Percentiles rank a stretch among this genome's conserved stretches.
Conservation (phyloP, 2,797 vertebrate genomes). For the Phylloscopus collybita region DNA sequence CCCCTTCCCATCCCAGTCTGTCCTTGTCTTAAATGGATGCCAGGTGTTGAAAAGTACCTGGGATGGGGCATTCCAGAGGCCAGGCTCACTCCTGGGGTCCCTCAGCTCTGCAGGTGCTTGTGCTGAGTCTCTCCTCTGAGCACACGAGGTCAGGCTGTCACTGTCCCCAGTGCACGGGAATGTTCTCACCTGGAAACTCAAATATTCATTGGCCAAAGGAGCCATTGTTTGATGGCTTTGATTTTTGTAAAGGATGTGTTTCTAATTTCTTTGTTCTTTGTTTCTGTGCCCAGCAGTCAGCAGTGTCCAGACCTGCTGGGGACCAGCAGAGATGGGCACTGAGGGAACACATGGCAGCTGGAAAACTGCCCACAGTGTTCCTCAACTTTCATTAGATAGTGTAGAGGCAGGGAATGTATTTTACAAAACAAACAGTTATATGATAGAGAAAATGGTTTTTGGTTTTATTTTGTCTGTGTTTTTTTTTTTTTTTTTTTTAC, state of each 20-base stretch:
- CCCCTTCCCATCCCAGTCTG: background rate
- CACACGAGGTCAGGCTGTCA: background rate
- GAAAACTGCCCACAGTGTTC: fast-evolving
- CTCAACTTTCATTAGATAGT: background rate
- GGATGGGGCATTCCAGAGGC: background rate
- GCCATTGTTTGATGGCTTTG: background rate
- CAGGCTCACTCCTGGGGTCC: background rate
- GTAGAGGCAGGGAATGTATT: background rate
- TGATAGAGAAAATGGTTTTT: background rate
- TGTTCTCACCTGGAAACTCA: background rate
- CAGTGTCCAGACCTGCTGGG: background rate
- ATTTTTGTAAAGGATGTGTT: background rate
- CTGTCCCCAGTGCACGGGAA: fast-evolving
- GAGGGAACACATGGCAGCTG: background rate
- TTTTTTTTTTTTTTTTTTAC: background rate
- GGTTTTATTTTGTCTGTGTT: background rate
- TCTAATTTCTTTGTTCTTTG: background rate
- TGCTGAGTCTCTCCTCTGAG: background rate
- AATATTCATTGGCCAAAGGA: background rate
- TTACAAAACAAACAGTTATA: background rate
- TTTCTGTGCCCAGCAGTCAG: background rate
- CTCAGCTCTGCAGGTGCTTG: background rate
- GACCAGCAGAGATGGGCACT: background rate
- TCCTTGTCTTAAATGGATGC: background rate
- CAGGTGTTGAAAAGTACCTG: background rate